Percentiles rank a stretch among this genome's conserved stretches.
Evolutionary conservation across 1,140 invertebrate species (phyloP).

Genomic region (Zophobas morio): DNA sequence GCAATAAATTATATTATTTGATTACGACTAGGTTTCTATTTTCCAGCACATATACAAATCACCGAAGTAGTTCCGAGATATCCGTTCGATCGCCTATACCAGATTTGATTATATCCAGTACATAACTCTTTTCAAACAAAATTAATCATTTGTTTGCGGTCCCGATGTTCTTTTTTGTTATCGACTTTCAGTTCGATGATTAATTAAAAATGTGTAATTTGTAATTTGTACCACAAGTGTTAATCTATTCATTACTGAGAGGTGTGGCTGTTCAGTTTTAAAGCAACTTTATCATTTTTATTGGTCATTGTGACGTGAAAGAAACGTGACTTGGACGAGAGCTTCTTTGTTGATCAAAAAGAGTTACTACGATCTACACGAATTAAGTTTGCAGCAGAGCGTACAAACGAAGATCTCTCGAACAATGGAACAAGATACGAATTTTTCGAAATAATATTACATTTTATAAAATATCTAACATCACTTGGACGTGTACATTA

Average conservation of each 20-base stretch:
- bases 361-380: no score
- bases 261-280: conserved; percentile 11
- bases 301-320: neutral
- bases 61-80: neutral
- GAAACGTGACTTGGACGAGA: neutral
- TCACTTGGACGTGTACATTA: no score
- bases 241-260: conserved; percentile 31
- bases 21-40: neutral
- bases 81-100: neutral
- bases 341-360: no score
- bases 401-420: no score
- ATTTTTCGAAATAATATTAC: no score
- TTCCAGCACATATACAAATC: neutral
- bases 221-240: conserved; percentile 37
- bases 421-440: no score
- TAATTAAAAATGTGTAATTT: conserved; percentile 38
- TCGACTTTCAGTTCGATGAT: conserved; percentile 19
- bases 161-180: conserved; percentile 1
- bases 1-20: neutral
- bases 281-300: conserved; percentile 25
- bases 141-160: conserved; percentile 18
- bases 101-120: neutral
- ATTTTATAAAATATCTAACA: no score
- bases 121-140: conserved; percentile 4
- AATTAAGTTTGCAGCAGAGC: no score